phyloP scores from a whole-genome alignment of 2,797 vertebrate species.

The Avahi laniger region DNA sequence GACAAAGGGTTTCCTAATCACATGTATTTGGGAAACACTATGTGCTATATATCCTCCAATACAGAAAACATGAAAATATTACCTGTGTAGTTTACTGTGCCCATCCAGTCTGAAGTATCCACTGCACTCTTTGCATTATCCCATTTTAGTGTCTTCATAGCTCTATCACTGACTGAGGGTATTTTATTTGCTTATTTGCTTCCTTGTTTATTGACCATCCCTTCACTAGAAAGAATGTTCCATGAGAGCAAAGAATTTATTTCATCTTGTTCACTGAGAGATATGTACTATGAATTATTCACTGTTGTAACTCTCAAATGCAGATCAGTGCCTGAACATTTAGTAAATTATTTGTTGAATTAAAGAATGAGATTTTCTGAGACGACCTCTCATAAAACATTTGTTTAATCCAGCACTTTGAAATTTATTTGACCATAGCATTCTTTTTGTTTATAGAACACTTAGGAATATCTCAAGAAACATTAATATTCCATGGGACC shows the following conservation, averaged over 20 bases:
- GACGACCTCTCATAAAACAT: not conserved
- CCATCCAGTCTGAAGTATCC: not conserved
- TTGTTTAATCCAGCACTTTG: not conserved
- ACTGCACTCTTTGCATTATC: not conserved
- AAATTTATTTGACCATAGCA: not conserved
- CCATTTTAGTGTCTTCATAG: not conserved
- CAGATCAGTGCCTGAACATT: not conserved
- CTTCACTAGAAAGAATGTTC: not conserved
- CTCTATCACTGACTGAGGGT: not conserved
- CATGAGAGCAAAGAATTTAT: not conserved
- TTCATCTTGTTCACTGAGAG: not conserved
- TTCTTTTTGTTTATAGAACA: slow-evolving; percentile 20
- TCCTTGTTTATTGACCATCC: not conserved
- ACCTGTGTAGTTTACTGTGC: not conserved
- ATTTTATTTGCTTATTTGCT: not conserved
- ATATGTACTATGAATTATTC: not conserved
- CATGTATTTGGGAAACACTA: not conserved
- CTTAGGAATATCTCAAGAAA: not conserved
- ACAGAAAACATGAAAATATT: not conserved
- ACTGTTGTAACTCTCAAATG: not conserved
- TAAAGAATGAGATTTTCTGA: not conserved
- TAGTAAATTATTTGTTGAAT: slow-evolving; percentile 8
- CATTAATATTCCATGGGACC: not conserved
- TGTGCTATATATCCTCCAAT: not conserved
- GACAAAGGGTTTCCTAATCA: not conserved